Evolutionary conservation across 2,113 vertebrate genomes (phyloP).

Genomic region (Prolemur simus): DNA sequence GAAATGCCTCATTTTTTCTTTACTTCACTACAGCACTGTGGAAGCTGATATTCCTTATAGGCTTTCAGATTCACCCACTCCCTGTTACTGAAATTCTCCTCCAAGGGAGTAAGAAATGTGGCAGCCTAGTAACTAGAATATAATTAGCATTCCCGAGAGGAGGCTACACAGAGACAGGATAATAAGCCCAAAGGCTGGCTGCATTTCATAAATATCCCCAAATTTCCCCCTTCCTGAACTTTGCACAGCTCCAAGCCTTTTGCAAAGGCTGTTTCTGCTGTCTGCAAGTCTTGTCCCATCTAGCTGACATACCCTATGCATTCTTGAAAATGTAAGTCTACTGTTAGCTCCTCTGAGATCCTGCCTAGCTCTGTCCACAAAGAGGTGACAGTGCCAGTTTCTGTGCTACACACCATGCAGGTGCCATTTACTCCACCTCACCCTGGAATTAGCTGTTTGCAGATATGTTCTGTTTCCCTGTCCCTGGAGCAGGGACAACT

Average conservation of each 20-base stretch:
- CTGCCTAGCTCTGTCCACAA: not conserved
- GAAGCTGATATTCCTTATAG: not conserved
- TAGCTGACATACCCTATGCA: not conserved
- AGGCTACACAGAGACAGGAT: not conserved
- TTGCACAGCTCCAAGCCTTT: not conserved
- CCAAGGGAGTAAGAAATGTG: not conserved
- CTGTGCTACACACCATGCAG: accelerated
- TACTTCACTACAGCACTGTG: not conserved
- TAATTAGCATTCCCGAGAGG: not conserved
- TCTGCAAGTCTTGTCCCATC: not conserved
- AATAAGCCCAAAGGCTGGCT: not conserved
- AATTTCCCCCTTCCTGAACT: not conserved
- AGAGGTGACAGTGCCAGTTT: not conserved
- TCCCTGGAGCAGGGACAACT: not conserved
- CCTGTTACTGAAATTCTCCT: not conserved
- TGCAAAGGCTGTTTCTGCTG: not conserved
- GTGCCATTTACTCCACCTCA: not conserved
- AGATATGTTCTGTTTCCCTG: not conserved
- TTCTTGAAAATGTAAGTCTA: not conserved
- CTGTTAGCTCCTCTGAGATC: not conserved
- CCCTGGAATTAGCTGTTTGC: not conserved
- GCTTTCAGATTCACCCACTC: not conserved
- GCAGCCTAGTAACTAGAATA: not conserved
- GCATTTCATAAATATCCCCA: not conserved
- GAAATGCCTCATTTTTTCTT: not conserved